These are phyloP conservation scores for Drosophila aff. DNA, from an alignment of 1,140 invertebrate species.

Conservation along the genomic window DNA sequence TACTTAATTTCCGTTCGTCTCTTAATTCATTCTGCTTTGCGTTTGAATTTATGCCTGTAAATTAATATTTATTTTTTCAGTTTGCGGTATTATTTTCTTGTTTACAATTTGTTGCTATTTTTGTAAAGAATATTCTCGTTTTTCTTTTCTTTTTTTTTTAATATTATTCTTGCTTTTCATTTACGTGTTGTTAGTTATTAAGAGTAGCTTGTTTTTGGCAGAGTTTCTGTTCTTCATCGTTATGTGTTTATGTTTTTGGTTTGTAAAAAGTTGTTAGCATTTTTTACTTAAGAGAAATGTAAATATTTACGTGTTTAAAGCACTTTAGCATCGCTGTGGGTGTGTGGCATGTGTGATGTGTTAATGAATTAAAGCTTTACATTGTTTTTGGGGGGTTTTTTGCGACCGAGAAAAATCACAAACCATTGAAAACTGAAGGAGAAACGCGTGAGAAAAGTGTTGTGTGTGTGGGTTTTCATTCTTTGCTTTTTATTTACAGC, in stretches of 20 bases:
- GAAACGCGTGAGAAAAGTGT: conserved; percentile 9
- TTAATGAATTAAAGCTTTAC: conserved; percentile 53
- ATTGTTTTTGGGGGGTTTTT: conserved; percentile 27
- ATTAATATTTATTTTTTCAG: conserved; percentile 43
- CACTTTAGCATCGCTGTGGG: conserved; percentile 44
- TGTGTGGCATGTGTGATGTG: neutral
- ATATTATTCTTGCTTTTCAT: conserved; percentile 18
- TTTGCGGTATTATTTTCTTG: conserved; percentile 26
- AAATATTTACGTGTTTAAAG: conserved; percentile 33
- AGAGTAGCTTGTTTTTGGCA: conserved; percentile 54
- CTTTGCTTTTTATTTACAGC: conserved; percentile 72
- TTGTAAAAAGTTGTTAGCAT: conserved; percentile 29
- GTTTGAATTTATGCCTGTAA: conserved; percentile 39
- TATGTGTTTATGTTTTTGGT: conserved; percentile 3
- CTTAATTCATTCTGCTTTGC: conserved; percentile 9
- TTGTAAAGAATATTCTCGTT: conserved; percentile 47
- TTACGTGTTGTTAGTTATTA: conserved; percentile 38
- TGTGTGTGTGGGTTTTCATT: conserved; percentile 11
- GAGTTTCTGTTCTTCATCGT: conserved; percentile 47
- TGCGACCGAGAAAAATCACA: conserved; percentile 14
- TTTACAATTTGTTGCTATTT: conserved; percentile 73
- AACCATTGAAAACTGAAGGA: conserved; percentile 2
- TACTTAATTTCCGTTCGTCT: conserved; percentile 21
- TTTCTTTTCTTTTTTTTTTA: neutral
- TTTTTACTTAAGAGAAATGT: conserved; percentile 34